These are phyloP conservation scores for Phalacrocorax pelagicus DNA, from an alignment of 2,113 vertebrate genomes.

Conservation along the genomic window DNA sequence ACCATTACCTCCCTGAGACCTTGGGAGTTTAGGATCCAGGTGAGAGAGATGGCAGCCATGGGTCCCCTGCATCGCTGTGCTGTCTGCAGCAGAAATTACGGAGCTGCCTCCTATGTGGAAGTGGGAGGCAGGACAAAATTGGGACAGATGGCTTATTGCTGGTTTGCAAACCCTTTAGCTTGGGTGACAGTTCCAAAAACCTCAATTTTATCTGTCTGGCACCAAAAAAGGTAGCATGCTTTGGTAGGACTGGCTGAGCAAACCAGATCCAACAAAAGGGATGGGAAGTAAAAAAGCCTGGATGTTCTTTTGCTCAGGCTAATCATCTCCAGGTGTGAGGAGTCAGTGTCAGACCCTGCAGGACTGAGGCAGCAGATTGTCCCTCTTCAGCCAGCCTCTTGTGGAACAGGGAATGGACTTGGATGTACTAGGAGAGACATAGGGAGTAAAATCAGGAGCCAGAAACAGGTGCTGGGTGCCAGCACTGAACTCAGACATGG, in stretches of 20 bases:
- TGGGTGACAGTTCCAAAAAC: not conserved
- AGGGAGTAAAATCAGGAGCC: not conserved
- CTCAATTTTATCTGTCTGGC: not conserved
- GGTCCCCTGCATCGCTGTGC: not conserved
- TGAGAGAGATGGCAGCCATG: not conserved
- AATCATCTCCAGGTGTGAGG: not conserved
- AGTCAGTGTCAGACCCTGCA: not conserved
- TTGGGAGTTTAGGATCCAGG: not conserved
- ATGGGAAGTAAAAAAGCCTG: not conserved
- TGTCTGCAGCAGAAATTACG: not conserved
- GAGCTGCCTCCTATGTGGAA: not conserved
- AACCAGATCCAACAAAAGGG: not conserved
- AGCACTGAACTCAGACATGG: not conserved
- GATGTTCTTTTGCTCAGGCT: not conserved
- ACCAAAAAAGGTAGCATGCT: not conserved
- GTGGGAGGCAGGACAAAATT: not conserved
- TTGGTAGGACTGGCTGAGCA: not conserved
- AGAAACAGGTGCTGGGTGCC: not conserved
- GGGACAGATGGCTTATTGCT: not conserved
- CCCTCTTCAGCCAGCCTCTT: not conserved
- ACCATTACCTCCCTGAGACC: not conserved
- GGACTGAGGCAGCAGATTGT: not conserved
- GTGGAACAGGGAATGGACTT: not conserved
- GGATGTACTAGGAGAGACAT: not conserved
- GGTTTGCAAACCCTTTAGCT: not conserved